Evolutionary conservation across 2,797 vertebrate genomes (phyloP).

Genomic region (Poecile montanus): DNA sequence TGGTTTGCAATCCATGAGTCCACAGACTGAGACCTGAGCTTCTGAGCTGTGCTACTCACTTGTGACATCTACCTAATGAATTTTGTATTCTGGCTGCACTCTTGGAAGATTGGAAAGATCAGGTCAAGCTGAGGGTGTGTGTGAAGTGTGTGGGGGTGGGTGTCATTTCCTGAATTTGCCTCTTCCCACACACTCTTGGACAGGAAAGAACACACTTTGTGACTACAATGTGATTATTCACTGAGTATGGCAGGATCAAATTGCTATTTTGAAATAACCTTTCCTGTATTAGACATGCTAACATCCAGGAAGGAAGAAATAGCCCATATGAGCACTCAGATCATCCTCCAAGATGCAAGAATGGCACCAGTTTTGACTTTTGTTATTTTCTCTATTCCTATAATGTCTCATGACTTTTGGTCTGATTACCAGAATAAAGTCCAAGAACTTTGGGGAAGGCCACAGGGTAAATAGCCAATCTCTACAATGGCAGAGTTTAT

Average conservation of each 20-base stretch:
- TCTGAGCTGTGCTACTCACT: not conserved
- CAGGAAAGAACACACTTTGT: not conserved
- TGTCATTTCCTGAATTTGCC: not conserved
- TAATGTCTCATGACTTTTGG: not conserved
- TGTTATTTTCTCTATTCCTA: not conserved
- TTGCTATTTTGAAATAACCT: constrained; percentile 19
- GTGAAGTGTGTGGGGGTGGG: rapidly evolving
- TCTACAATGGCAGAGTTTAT: constrained; percentile 5
- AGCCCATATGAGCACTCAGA: not conserved
- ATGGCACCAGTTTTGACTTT: not conserved
- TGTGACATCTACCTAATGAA: not conserved
- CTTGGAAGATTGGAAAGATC: not conserved
- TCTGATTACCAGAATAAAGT: not conserved
- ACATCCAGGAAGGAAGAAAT: not conserved
- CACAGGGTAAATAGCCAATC: not conserved
- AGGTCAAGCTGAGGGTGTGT: not conserved
- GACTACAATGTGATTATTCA: not conserved
- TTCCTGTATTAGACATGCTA: not conserved
- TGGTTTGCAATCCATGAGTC: not conserved
- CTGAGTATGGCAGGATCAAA: not conserved
- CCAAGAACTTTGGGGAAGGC: not conserved
- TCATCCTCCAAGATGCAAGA: constrained; percentile 2
- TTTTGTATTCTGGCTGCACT: not conserved
- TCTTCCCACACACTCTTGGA: not conserved
- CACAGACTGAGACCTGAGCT: not conserved